Conservation (phyloP, 2,113 vertebrate genomes). For the Pachyramphus minor region DNA sequence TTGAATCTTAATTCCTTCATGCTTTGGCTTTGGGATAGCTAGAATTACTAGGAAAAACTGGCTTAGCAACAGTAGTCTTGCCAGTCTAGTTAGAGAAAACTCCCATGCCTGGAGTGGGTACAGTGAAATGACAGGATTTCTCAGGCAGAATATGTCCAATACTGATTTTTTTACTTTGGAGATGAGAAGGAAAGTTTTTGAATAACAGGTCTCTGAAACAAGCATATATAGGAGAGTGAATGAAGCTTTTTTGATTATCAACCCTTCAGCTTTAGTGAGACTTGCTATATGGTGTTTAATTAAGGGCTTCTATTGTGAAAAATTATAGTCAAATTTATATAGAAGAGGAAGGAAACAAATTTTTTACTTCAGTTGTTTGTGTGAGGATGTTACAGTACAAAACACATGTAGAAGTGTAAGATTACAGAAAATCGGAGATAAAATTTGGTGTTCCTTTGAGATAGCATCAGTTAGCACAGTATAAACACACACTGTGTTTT, state of each 20-base stretch:
- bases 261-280: background rate
- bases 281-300: background rate
- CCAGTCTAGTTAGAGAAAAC: background rate
- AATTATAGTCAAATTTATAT: background rate
- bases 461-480: background rate
- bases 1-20: background rate
- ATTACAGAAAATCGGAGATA: background rate
- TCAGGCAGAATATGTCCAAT: background rate
- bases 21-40: background rate
- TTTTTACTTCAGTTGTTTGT: background rate
- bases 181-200: background rate
- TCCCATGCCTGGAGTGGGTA: background rate
- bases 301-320: background rate
- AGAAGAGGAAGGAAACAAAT: background rate
- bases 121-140: background rate
- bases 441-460: background rate
- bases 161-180: background rate
- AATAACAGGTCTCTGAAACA: background rate
- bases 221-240: background rate
- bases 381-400: background rate
- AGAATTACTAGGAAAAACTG: constrained; percentile 7
- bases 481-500: background rate
- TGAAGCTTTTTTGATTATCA: background rate
- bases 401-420: background rate
- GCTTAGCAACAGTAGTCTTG: background rate